These are phyloP conservation scores for Meriones psammophilus DNA, from an alignment of 2,797 vertebrate species.

Conservation along the genomic window DNA sequence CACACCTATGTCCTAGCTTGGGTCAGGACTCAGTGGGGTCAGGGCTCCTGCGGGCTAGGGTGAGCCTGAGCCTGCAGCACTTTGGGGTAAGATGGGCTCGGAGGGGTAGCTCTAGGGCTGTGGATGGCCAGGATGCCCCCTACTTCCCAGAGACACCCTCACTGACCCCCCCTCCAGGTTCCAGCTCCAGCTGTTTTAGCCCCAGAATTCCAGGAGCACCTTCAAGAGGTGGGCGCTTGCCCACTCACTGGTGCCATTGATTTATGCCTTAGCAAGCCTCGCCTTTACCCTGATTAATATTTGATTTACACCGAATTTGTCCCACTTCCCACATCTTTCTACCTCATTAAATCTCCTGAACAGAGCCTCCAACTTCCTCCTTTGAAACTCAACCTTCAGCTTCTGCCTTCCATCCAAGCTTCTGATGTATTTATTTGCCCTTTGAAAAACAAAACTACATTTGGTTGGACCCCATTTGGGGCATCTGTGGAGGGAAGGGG, in stretches of 20 bases:
- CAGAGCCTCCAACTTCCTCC: not conserved
- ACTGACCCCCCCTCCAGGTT: not conserved
- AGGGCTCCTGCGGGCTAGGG: not conserved
- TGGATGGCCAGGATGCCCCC: accelerated
- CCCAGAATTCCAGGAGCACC: not conserved
- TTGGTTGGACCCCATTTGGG: not conserved
- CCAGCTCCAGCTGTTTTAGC: not conserved
- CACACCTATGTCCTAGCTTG: accelerated
- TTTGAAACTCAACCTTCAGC: not conserved
- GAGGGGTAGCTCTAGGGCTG: accelerated
- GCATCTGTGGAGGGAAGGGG: not conserved
- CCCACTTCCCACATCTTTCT: not conserved
- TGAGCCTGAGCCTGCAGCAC: not conserved
- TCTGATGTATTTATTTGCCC: not conserved
- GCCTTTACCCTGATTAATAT: not conserved
- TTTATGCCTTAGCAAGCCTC: slow-evolving; percentile 9
- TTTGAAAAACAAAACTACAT: not conserved
- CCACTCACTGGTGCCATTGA: slow-evolving; percentile 9
- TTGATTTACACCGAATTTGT: not conserved
- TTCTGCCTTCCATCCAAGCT: not conserved
- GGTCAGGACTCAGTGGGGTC: accelerated
- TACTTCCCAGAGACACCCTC: not conserved
- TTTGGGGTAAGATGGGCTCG: not conserved
- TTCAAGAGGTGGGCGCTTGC: slow-evolving; percentile 19
- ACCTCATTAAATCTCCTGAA: slow-evolving; percentile 30